phyloP scores from a whole-genome alignment of 2,888 invertebrate genomes.

The Drosophila bunnanda region DNA sequence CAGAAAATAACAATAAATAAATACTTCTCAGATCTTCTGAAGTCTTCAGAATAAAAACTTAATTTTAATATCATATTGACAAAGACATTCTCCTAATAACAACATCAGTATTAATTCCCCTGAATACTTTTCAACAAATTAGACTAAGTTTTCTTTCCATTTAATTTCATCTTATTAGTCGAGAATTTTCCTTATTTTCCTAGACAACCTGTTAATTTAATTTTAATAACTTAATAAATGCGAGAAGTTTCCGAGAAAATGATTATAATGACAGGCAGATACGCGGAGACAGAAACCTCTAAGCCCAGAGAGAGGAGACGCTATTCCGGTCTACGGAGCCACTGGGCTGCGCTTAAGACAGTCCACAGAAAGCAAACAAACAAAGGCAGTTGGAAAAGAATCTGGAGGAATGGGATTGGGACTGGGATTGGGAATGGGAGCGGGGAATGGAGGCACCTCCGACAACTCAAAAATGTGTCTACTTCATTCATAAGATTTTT shows the following conservation, averaged over 20 bases:
- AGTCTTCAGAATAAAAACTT: neutral
- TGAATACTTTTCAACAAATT: constrained; percentile 1
- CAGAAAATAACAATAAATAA: neutral
- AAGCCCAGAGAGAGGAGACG: constrained; percentile 33
- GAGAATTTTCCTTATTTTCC: constrained; percentile 50
- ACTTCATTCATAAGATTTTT: constrained; percentile 80
- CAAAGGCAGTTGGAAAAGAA: neutral
- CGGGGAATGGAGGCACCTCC: constrained; percentile 24
- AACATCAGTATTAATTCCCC: neutral
- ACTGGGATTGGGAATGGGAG: neutral
- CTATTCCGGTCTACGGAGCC: constrained; percentile 62
- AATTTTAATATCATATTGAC: neutral
- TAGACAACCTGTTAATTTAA: constrained; percentile 59
- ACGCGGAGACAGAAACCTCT: constrained; percentile 5
- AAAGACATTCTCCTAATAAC: neutral
- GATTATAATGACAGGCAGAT: constrained; percentile 56
- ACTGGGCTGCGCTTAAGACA: constrained; percentile 43
- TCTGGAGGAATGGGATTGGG: neutral
- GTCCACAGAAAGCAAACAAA: constrained; percentile 27
- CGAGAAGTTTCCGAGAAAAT: constrained; percentile 63
- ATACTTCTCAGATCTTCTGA: neutral
- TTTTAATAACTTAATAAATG: constrained; percentile 77
- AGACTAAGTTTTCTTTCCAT: neutral
- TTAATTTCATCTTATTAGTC: constrained; percentile 49
- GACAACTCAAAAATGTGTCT: constrained; percentile 69